phyloP scores from a whole-genome alignment of 2,797 vertebrate species.

The Micrastur ruficollis region DNA sequence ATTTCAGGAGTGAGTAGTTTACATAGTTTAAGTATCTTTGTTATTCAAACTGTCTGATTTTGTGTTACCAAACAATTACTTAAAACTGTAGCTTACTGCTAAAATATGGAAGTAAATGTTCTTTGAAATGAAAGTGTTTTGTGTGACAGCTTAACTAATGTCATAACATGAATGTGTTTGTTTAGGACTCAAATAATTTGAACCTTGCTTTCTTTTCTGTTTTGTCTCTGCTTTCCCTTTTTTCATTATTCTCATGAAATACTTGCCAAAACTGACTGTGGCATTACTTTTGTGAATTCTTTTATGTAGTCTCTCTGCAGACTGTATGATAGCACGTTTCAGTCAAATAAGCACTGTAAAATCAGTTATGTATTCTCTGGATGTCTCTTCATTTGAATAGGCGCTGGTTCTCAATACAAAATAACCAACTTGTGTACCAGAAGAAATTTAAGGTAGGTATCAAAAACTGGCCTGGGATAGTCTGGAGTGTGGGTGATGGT shows the following conservation, averaged over 20 bases:
- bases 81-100: background rate
- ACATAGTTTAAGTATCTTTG: background rate
- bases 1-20: background rate
- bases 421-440: constrained; percentile 99
- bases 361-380: background rate
- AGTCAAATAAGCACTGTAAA: background rate
- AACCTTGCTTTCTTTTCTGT: constrained; percentile 2
- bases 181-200: constrained; percentile 24
- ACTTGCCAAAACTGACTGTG: background rate
- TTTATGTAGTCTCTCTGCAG: constrained; percentile 1
- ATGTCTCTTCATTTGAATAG: constrained; percentile 77
- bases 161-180: constrained; percentile 17
- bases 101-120: background rate
- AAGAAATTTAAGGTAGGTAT: constrained; percentile 96
- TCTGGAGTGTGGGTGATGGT: background rate
- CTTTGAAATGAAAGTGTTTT: background rate
- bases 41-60: background rate
- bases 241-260: background rate
- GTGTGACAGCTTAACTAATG: constrained; percentile 31
- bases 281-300: background rate
- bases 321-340: background rate
- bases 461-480: background rate
- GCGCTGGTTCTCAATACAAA: constrained; percentile 99
- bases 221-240: constrained; percentile 18
- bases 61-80: background rate